Base-by-base conservation (phyloP, 2,888 invertebrate species). In the Eupithecia tripunctaria region DNA sequence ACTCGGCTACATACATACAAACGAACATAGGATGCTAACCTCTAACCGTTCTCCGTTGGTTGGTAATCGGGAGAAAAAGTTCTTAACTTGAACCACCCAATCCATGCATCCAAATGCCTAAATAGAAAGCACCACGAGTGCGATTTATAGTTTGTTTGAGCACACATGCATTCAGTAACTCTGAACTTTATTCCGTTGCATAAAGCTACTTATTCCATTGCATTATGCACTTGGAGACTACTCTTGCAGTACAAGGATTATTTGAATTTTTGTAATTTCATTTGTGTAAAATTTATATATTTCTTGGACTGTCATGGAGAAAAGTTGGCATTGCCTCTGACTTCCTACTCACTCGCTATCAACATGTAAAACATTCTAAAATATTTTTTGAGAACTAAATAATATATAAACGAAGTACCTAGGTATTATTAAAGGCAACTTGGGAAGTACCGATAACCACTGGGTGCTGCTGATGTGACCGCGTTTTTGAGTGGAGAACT, bases 61-160 rank as follows among this genome's bases (percentile, higher is more conserved):
- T n/a, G n/a, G n/a, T n/a, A n/a, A n/a, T n/a, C n/a, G n/a, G n/a
- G n/a, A n/a, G n/a, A n/a, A n/a, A n/a, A 64, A 59, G 47, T 62
- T 32, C 21, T 14, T 75, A 43, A 41, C 68, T 70, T 77, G 7
- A 0, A 66, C 76, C 67, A 70, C 29, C 38, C 27, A 71, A 62
- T 67, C 64, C 70, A 76, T 82, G 75, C 79, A 83, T 82, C 76
- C 78, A 79, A 79, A 81, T 78, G 77, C 79, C 80, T 81, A 81
- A 82, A 82, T 79, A 77, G 77, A 81, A 78, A 76, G 73, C 74
- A 79, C 65, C 77, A 79, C 78, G 77, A 73, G 71, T 68, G 68
- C 77, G 77, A 78, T 81, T 82, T 79, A 82, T 80, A 75, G 77
- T 80, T 82, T 77, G 73, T 79, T 78, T 76, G 76, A 75, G 71